Percentiles rank a stretch among this genome's conserved stretches.
Conservation (phyloP, 2,113 vertebrate genomes). For the Hippocampus barbouri region DNA sequence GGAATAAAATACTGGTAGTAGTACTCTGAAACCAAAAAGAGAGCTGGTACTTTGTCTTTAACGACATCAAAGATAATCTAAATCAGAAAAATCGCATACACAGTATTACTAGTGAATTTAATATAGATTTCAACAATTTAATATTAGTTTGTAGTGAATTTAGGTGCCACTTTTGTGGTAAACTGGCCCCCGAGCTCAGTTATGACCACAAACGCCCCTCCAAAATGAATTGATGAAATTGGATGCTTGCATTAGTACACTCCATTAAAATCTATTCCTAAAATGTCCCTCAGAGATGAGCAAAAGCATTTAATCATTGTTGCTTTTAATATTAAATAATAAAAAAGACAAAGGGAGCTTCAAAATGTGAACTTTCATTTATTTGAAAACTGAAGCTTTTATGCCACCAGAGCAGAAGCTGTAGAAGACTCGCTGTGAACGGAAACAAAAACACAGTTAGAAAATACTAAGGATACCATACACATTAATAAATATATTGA, state of each 20-base stretch:
- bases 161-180: neutral
- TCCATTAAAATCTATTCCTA: neutral
- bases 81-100: neutral
- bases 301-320: neutral
- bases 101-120: neutral
- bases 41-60: too few relatives aligned
- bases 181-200: neutral
- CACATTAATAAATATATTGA: neutral
- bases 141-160: too few relatives aligned
- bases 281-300: neutral
- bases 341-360: neutral
- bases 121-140: too few relatives aligned
- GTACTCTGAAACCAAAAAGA: too few relatives aligned
- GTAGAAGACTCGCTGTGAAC: constrained; percentile 92
- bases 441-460: constrained; percentile 41
- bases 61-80: too few relatives aligned
- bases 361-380: constrained; percentile 76
- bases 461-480: neutral
- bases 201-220: too few relatives aligned
- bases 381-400: constrained; percentile 70
- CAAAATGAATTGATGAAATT: neutral
- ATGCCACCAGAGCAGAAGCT: constrained; percentile 97
- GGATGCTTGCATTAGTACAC: neutral
- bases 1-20: neutral
- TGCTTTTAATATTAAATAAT: too few relatives aligned